Base-by-base conservation (phyloP, 2,888 invertebrate species). In the Drosophila birchii region DNA sequence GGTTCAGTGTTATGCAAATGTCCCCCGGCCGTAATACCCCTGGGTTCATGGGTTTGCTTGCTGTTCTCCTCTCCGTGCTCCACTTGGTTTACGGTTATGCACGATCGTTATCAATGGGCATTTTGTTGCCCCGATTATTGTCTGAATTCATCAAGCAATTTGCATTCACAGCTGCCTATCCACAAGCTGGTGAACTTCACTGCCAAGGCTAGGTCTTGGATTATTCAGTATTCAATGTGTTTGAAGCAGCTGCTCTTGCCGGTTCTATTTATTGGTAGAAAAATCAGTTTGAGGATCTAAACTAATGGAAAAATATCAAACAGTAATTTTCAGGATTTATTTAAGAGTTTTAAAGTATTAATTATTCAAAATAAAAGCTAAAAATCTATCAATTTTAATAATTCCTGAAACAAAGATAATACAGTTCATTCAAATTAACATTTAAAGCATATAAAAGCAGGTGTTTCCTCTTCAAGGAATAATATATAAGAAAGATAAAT, bases 1-100 rank as follows among this genome's bases (percentile, higher is more conserved):
- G 64, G 67, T 14, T 55, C 86, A 88, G 76, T 86, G 88, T 86
- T 86, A 86, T 86, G 86, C 86, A 89, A 86, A 86, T 86, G 64
- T 44, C 49, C 36, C 20, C 20, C 55, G 26, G 58, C 64, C 70
- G 62, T 69, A 78, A 62, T 77, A 64, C 57, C 82, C 89, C 82
- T 76, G 72, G 71, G 70, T 75, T 84, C 75, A 58, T 75, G 58
- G 57, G 7, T 9, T 9, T n/a, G 29, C 32, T 18, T 7, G 29
- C 32, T 18, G 8, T 6, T 32, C 49, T 20, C n/a, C 49, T 18
- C 49, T 51, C 20, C 20, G 16, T 36, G 51, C 11, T 34, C 64
- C 49, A 20, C 67, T 26, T 67, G 67, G 69, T 75, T 85, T 78
- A 87, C 67, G 78, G 72, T 76, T 70, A 69, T 58, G 53, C 73